Evolutionary conservation across 2,797 vertebrate species (phyloP), one percentile per base, ranked within the genome.

Genomic region (Oryzias sinensis): DNA sequence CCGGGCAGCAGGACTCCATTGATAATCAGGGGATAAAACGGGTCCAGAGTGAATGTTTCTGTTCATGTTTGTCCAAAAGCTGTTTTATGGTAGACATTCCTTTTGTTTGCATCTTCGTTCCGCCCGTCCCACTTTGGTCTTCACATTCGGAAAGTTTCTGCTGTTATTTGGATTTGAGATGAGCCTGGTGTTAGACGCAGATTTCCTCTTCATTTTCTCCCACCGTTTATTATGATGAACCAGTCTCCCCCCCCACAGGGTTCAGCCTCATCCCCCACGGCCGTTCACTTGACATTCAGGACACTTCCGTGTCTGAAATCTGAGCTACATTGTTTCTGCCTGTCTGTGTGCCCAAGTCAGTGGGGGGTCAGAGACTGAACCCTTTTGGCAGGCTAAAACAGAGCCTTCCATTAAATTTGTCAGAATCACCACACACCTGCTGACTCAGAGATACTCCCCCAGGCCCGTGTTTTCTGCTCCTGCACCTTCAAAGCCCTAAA

Each of bases 291-390:
- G 83, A 82, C 75, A 80, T 78, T 76, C 72, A 64, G 65, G 51
- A 48, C 68, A 81, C 66, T 74, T 84, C 63, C 77, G 72, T 66
- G 67, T 18, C 48, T 73, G 89, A 86, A 89, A 91, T 74, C 43
- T 29, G 84, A 90, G 82, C 76, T 53, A 18, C 53, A 53, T 70
- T 84, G 81, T 91, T 85, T 82, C 85, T 57, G 59, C 73, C 64
- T 68, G 70, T 70, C 76, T 53, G 57, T 74, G 59, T 56, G 62
- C 51, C 43, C 57, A 46, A 70, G 59, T 70, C 59, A 41, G 64
- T 3, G 56, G 29, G 33, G 42, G 59, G 66, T 64, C 57, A 49
- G 48, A 27, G 64, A 56, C 73, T 25, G 48, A 64, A 67, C 74
- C 9, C 66, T 45, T 27, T 59, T 58, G 48, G 37, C 41, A 55